Evolutionary conservation across 2,888 invertebrate genomes (phyloP), one percentile per base, ranked within the genome.

Genomic region (Eupithecia inturbata): DNA sequence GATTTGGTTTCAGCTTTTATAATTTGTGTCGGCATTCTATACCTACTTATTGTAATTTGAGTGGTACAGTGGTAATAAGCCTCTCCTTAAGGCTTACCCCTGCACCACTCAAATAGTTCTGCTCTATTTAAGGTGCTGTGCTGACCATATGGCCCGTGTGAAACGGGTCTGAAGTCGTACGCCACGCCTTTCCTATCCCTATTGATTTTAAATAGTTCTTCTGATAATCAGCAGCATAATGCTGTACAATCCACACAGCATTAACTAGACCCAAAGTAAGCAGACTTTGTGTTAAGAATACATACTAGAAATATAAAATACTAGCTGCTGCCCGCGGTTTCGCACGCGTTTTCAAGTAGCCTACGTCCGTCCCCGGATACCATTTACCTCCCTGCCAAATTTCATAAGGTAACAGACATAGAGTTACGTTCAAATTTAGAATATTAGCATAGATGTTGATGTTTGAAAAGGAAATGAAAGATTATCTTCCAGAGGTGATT

Each of bases 101-200:
- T 28, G 16, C 7, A 31, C 62, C 7, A 28, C 19, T 19, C 28
- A 31, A 60, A 62, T 62, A 62, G 28, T 19, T 62, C 28, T 62
- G 28, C 31, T 62, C 62, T 26, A 31, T 62, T 9, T 62, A 62
- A 31, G 62, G 62, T 68, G 69, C 49, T 28, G 60, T 57, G 57
- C 26, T 57, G 57, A 64, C 71, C 79, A 77, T 70, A 75, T 77
- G 76, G 72, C 77, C 77, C 72, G 71, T 72, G 77, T 73, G 76
- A 76, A 74, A 72, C 7, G 45, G 19, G 39, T 41, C 9, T 62
- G n/a, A 16, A 19, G 45, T 39, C 49, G 12, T 16, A 33, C 39
- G 33, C 73, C 78, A 77, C 75, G 72, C 73, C 74, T 36, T 22
- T 33, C n/a, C 31, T 63, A 64, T 36, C 62, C 31, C 62, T 62